These are phyloP conservation scores for Eulemur rufifrons DNA, from an alignment of 2,113 vertebrate species.

Conservation along the genomic window DNA sequence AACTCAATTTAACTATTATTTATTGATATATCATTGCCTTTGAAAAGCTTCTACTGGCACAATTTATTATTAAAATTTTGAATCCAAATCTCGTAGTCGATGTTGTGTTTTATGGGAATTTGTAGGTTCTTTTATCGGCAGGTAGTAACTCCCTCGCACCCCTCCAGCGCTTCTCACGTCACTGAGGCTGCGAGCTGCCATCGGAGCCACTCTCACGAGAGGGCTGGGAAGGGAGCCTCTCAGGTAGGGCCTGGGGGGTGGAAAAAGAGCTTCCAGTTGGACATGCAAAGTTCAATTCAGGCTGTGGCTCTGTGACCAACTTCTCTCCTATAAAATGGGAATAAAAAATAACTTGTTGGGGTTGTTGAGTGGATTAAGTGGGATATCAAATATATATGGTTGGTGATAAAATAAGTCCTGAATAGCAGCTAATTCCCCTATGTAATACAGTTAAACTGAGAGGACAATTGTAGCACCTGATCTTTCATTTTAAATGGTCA, in stretches of 20 bases:
- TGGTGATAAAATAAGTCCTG: neutral
- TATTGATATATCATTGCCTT: slow-evolving; percentile 91
- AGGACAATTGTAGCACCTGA: neutral
- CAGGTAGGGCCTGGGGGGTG: neutral
- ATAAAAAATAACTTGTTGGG: neutral
- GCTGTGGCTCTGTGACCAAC: neutral
- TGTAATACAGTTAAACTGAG: neutral
- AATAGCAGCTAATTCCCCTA: neutral
- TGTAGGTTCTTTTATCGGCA: neutral
- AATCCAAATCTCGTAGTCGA: slow-evolving; percentile 15
- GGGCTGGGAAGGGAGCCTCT: neutral
- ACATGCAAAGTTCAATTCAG: neutral
- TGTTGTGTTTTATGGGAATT: neutral
- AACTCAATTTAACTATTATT: slow-evolving; percentile 91
- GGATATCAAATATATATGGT: neutral
- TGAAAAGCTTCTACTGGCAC: slow-evolving; percentile 89
- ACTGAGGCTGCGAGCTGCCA: neutral
- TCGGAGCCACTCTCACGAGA: neutral
- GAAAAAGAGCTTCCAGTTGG: neutral
- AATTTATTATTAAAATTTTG: slow-evolving; percentile 87
- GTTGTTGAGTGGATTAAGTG: neutral
- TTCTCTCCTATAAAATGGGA: neutral
- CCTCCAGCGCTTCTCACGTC: neutral
- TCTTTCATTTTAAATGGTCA: neutral
- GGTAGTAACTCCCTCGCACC: neutral